Evolutionary conservation across 1,140 invertebrate species (phyloP).

Genomic region (Cecropterus lyciades): DNA sequence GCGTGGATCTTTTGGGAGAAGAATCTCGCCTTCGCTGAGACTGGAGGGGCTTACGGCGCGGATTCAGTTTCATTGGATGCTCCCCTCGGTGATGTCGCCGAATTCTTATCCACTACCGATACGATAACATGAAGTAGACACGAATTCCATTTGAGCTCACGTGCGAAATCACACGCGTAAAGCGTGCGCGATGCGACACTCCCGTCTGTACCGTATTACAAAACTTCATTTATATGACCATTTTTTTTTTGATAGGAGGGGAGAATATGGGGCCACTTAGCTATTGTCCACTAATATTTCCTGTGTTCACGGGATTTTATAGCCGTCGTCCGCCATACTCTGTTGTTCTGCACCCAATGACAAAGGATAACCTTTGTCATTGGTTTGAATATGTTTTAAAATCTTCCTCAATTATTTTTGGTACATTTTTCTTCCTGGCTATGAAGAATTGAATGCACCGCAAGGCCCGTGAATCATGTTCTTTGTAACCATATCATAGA

Average conservation of each 20-base stretch:
- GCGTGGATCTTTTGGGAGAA: no score
- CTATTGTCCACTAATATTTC: slow-evolving; percentile 55
- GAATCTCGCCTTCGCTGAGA: no score
- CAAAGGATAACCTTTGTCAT: slow-evolving; percentile 13
- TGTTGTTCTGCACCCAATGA: slow-evolving; percentile 17
- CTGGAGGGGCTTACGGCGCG: no score
- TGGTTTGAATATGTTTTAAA: slow-evolving; percentile 36
- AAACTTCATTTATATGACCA: slow-evolving; percentile 58
- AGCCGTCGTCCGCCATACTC: slow-evolving; percentile 1
- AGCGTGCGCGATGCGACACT: no score
- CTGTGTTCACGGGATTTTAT: background rate
- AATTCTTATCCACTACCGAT: no score
- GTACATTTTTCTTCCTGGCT: slow-evolving; percentile 47
- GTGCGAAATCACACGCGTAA: no score
- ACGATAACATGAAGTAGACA: no score
- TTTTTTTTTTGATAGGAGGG: slow-evolving; percentile 53
- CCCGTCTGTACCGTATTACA: slow-evolving; percentile 63
- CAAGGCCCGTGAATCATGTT: slow-evolving; percentile 77
- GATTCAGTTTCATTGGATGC: no score
- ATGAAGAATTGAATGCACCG: slow-evolving; percentile 42
- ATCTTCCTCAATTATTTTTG: slow-evolving; percentile 44
- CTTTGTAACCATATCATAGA: slow-evolving; percentile 59
- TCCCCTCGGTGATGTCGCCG: no score
- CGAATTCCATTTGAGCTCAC: no score
- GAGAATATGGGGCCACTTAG: slow-evolving; percentile 69